Evolutionary conservation across 2,888 invertebrate species (phyloP), one percentile per base, ranked within the genome.

Genomic region (Stomorhina lunata): DNA sequence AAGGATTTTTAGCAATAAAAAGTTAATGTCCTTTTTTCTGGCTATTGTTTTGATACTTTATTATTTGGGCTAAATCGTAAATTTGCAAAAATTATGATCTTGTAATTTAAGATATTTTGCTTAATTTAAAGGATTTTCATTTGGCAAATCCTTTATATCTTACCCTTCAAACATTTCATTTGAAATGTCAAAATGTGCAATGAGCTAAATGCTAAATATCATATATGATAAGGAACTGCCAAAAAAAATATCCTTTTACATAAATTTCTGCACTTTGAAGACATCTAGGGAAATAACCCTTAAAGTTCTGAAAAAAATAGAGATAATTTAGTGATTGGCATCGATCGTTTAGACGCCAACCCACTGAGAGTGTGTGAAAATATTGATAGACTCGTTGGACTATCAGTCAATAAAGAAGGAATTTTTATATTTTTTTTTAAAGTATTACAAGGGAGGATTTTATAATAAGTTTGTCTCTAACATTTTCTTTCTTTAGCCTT

Each of bases 351-450:
- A 37, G 53, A 20, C 17, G 50, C 50, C 82, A 53, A 59, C 43
- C 69, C 43, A 72, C 57, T 66, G 65, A 34, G 40, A 34, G 76
- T 73, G 80, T 84, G 83, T 83, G 83, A 81, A 77, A 78, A 73
- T 83, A 63, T 83, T 83, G 79, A 84, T 84, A 83, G 80, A 83
- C 76, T 81, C 83, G 79, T 84, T 76, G 83, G 65, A n/a, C n/a
- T n/a, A n/a, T 15, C 59, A 37, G 22, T 9, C 27, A 25, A 20
- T 10, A 15, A 37, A 6, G 22, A 57, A 43, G n/a, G 15, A 27
- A 3, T 29, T 34, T 25, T 10, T 40, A 4, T n/a, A 65, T 10
- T 32, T 48, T 6, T 45, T 22, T 7, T 12, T 48, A 55, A 32
- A 61, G 5, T 9, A 12, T 37, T 29, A 25, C 53, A 76, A 61